Evolutionary conservation across 2,888 invertebrate species (phyloP).

Genomic region (Platycheirus rosarum): DNA sequence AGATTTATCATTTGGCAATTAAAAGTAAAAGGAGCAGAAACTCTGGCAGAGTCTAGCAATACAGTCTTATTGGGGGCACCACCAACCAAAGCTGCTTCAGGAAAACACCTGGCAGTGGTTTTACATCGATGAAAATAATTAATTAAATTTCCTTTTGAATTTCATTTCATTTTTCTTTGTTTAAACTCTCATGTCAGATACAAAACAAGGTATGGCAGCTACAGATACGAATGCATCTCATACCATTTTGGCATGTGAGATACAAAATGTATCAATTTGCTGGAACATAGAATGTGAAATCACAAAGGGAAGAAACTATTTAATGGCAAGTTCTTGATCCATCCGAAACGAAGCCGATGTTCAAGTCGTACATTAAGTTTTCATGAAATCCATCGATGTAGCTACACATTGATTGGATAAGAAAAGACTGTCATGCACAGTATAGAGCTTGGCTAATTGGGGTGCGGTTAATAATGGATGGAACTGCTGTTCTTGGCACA

Average conservation of each 20-base stretch:
- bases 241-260: neutral
- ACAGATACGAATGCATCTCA: too few species aligned
- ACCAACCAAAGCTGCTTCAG: neutral
- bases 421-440: slow-evolving; percentile 9
- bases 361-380: slow-evolving; percentile 26
- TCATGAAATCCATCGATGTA: neutral
- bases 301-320: slow-evolving; percentile 17
- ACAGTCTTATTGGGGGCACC: slow-evolving; percentile 3
- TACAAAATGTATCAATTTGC: slow-evolving; percentile 11
- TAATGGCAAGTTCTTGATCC: slow-evolving; percentile 8
- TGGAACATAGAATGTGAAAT: neutral
- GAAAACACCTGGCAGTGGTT: slow-evolving; percentile 28
- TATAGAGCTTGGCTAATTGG: slow-evolving; percentile 4
- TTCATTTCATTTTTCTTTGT: too few species aligned
- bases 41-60: slow-evolving; percentile 17
- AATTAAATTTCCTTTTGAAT: slow-evolving; percentile 23
- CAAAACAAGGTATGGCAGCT: neutral
- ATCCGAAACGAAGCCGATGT: neutral
- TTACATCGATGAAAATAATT: slow-evolving; percentile 24
- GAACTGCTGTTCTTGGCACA: slow-evolving; percentile 60
- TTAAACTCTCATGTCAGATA: neutral
- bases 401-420: slow-evolving; percentile 7
- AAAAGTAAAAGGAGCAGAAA: slow-evolving; percentile 39
- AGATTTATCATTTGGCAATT: slow-evolving; percentile 41
- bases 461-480: slow-evolving; percentile 42